phyloP scores from a whole-genome alignment of 2,113 vertebrate genomes.

The Tychaedon coryphoeus region DNA sequence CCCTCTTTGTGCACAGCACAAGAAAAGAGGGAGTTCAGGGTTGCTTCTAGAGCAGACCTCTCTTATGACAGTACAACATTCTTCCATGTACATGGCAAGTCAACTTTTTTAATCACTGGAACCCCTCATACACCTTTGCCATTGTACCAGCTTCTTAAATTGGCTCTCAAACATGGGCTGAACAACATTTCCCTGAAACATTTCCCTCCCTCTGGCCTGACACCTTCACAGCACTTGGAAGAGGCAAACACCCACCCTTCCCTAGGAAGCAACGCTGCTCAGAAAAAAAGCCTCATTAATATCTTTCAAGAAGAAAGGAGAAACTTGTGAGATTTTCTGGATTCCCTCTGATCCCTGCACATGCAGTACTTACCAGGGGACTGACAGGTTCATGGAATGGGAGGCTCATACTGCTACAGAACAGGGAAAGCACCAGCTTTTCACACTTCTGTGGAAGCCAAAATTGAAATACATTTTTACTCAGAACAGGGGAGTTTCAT shows the following conservation, averaged over 20 bases:
- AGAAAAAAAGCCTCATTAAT: background rate
- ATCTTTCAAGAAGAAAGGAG: background rate
- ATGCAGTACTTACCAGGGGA: slow-evolving; percentile 82
- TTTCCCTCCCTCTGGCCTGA: background rate
- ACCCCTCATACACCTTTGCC: background rate
- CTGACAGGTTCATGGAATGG: slow-evolving; percentile 98
- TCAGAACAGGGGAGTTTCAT: background rate
- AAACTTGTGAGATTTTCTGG: accelerated
- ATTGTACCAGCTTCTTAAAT: background rate
- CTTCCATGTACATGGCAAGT: background rate
- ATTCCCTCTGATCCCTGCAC: background rate
- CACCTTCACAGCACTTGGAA: background rate
- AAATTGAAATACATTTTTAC: background rate
- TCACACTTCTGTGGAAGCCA: slow-evolving; percentile 88
- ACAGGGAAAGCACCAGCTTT: slow-evolving; percentile 88
- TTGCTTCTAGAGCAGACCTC: background rate
- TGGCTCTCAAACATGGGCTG: background rate
- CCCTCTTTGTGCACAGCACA: background rate
- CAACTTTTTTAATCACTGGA: background rate
- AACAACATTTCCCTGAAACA: background rate
- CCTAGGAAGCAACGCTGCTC: background rate
- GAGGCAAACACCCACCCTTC: background rate
- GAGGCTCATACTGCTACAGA: slow-evolving; percentile 90
- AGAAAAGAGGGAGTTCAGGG: background rate
- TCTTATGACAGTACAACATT: background rate